Evolutionary conservation across 64 coral and sea anemone species (phyloP), one percentile per base, ranked within the genome.

Genomic region (Platygyra sinensis): DNA sequence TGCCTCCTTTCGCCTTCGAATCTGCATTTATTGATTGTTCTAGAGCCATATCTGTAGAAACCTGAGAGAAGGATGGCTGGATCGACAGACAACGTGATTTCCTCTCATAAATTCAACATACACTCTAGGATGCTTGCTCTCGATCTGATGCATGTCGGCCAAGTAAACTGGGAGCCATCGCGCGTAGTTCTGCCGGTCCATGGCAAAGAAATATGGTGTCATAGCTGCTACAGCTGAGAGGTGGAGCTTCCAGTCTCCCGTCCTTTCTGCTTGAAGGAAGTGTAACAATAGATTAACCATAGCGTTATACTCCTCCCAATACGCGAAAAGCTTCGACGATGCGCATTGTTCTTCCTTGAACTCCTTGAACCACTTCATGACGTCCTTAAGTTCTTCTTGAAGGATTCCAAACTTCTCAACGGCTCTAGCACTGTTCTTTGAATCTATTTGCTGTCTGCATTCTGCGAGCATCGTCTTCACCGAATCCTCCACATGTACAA

Each of bases 141-240:
- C 57, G 1, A 95, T 59, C 65, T 77, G 72, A 8, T 78, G 10
- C 91, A 93, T 93, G 22, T 87, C 84, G 0, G 75, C n/a, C 3
- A 93, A 10, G 28, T 93, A 93, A 20, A 93, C 91, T 28, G 91
- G 91, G 24, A 93, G 46, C 90, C 90, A 92, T 2, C 83, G 33
- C 39, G 82, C 2, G 28, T 87, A 87, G 61, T 87, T 92, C 14
- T 31, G 83, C 77, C 83, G 60, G 31, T 93, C 91, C 67, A 76
- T 84, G 57, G 90, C 60, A 38, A 67, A 92, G 83, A 92, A 92
- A 49, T 87, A 72, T 4, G 82, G 82, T 12, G 30, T 73, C 77
- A 93, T 81, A 13, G 76, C 67, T 28, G 84, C 61, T 28, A 63
- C 25, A 64, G 88, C 19, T 50, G 22, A 27, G 19, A 90, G 88